A percentile compares a stretch with the other conserved stretches of the same genome.
Conservation (phyloP, 2,113 vertebrate species). For the Orthonyx spaldingii region DNA sequence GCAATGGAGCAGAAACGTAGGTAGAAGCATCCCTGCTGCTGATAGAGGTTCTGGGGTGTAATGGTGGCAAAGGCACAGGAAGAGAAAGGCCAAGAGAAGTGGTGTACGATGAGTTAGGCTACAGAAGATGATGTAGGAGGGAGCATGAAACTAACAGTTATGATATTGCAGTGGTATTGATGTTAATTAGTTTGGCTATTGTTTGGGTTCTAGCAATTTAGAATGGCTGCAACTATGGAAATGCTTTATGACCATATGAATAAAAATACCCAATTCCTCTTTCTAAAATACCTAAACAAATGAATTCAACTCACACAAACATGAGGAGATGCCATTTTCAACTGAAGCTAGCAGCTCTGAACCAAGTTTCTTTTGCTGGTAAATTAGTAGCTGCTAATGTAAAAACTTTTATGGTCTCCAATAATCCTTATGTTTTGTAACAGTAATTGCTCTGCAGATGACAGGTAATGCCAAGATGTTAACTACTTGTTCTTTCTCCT, state of each 20-base stretch:
- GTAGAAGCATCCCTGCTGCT: neutral
- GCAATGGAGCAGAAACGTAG: accelerated
- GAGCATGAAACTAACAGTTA: neutral
- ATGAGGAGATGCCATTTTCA: neutral
- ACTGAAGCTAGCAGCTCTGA: neutral
- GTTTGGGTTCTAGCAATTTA: neutral
- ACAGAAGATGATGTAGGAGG: neutral
- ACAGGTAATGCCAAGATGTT: neutral
- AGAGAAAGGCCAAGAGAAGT: neutral
- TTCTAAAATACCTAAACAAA: neutral
- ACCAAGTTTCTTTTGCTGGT: neutral
- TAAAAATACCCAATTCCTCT: neutral
- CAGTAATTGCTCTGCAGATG: neutral
- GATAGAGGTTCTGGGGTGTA: neutral
- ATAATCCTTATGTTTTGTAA: neutral
- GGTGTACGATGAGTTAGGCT: accelerated
- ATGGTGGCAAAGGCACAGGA: neutral
- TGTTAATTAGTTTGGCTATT: neutral
- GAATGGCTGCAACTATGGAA: neutral
- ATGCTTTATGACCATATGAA: neutral
- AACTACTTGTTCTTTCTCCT: neutral
- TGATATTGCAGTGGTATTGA: neutral
- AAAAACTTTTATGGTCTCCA: neutral
- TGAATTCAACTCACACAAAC: neutral
- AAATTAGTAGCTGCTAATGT: neutral